Base-by-base conservation (phyloP, 37 sponge, comb jelly and placozoan species). In the Bolinopsis microptera region DNA sequence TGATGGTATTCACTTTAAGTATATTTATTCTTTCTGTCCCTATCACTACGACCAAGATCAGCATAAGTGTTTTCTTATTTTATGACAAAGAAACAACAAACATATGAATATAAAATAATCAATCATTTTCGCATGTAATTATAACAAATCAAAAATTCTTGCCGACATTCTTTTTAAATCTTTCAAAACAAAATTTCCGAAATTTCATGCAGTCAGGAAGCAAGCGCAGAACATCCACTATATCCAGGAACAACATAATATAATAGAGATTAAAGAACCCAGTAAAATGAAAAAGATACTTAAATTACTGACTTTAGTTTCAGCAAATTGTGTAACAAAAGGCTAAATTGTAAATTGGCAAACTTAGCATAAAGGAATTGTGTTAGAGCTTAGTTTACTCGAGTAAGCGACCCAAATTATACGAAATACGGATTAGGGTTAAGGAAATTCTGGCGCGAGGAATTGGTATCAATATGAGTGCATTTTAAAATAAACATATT, bases 401-500 rank as follows among this genome's bases (percentile, higher is more conserved):
- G n/a, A n/a, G n/a, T n/a, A n/a, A n/a, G n/a, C n/a, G n/a, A n/a
- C n/a, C n/a, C n/a, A n/a, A n/a, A n/a, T n/a, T n/a, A n/a, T n/a
- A n/a, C n/a, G n/a, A n/a, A n/a, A n/a, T n/a, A n/a, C n/a, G n/a
- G 13, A 48, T 48, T 48, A 48, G 13, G 61, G 13, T 48, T 48
- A 5, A 48, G 61, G 61, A 48, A n/a, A 48, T 48, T 48, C 61
- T 48, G 61, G 61, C 13, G 61, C 9, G 13, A 48, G 61, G 61
- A 48, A 48, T 48, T 48, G 5, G 61, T 48, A 48, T 48, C 61
- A 48, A 48, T 48, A 48, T 48, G 61, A 5, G 61, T 48, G 61
- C 61, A 70, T 70, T 70, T 70, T 70, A 22, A 70, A 70, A 28
- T 22, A 70, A 70, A 70, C 28, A 70, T 70, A 70, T 70, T 26